A percentile compares a stretch with the other conserved stretches of the same genome.
These are phyloP conservation scores for Lasaia peninsularis DNA, from an alignment of 1,140 invertebrate genomes.

Conservation along the genomic window DNA sequence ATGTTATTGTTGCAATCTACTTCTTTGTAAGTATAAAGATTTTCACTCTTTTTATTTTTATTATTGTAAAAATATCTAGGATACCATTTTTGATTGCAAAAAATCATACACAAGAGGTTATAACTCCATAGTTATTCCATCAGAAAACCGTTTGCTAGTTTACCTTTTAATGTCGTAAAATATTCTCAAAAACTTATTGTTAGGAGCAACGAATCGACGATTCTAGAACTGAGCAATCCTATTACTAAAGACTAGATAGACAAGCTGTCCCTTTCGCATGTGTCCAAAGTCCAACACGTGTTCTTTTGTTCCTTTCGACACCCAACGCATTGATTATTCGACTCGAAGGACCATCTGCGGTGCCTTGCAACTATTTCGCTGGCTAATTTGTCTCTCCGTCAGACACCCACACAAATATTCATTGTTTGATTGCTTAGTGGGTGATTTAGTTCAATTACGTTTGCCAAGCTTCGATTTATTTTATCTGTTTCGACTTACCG, in stretches of 20 bases:
- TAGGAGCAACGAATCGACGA: no score
- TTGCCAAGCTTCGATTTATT: constrained; percentile 46
- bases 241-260: background rate
- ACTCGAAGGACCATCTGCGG: constrained; percentile 48
- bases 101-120: no score
- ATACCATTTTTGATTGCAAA: no score
- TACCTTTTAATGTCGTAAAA: no score
- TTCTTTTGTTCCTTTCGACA: constrained; percentile 51
- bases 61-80: no score
- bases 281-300: constrained; percentile 50
- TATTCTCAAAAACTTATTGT: no score
- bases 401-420: constrained; percentile 52
- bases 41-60: no score
- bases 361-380: constrained; percentile 42
- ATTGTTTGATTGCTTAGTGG: constrained; percentile 49
- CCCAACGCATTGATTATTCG: constrained; percentile 53
- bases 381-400: constrained; percentile 52
- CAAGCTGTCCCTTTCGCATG: constrained; percentile 37
- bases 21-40: no score
- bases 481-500: constrained; percentile 30
- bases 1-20: no score
- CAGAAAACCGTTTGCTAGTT: no score
- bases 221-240: no score
- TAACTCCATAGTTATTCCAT: no score
- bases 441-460: constrained; percentile 51